phyloP scores from a whole-genome alignment of 2,797 vertebrate genomes.

The Podarcis lilfordi region DNA sequence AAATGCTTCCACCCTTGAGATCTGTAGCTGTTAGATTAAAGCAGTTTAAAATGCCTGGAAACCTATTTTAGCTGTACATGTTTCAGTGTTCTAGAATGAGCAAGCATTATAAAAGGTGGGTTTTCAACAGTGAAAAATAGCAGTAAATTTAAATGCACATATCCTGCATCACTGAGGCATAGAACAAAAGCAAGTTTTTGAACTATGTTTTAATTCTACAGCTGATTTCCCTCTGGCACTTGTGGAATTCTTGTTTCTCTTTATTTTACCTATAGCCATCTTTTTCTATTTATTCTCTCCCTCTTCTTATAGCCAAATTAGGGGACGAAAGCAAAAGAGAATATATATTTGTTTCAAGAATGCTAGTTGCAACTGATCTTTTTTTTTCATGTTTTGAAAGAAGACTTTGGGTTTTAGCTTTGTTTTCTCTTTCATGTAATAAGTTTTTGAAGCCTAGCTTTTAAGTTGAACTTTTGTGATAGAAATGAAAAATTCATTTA shows the following conservation, averaged over 20 bases:
- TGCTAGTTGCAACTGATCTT: not conserved
- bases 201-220: not conserved
- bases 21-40: not conserved
- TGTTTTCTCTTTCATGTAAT: not conserved
- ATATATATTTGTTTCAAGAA: not conserved
- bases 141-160: not conserved
- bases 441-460: not conserved
- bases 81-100: not conserved
- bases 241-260: not conserved
- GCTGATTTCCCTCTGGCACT: not conserved
- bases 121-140: not conserved
- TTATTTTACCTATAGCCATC: not conserved
- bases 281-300: not conserved
- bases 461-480: not conserved
- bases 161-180: not conserved
- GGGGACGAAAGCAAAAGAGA: slow-evolving; percentile 7
- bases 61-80: not conserved
- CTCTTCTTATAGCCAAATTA: not conserved
- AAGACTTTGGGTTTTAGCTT: not conserved
- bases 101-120: not conserved
- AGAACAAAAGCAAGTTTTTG: not conserved
- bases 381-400: not conserved
- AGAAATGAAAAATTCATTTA: not conserved
- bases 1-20: not conserved
- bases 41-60: not conserved